Conservation (phyloP, 1,140 invertebrate genomes). For the Drosophila mayri region DNA sequence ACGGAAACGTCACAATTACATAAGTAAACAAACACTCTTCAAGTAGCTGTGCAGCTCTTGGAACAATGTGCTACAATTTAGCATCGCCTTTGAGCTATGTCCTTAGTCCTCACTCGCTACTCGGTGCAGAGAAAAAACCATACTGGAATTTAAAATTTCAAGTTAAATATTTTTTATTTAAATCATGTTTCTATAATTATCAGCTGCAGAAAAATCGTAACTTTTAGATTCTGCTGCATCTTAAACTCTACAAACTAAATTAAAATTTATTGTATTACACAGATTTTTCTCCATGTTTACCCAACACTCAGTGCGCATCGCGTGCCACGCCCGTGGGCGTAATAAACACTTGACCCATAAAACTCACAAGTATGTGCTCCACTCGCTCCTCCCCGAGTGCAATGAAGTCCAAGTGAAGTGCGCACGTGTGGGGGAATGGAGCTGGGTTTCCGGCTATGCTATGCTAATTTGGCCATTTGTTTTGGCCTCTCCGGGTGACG, state of each 20-base stretch:
- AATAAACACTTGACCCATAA: conserved; percentile 83
- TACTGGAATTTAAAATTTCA: neutral
- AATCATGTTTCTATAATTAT: neutral
- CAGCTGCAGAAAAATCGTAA: neutral
- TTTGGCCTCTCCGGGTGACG: conserved; percentile 33
- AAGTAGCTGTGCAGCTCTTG: conserved; percentile 21
- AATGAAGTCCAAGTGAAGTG: conserved; percentile 81
- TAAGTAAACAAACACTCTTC: conserved; percentile 78
- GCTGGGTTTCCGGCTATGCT: conserved; percentile 5
- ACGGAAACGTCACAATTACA: conserved; percentile 73
- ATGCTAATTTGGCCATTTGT: conserved; percentile 80
- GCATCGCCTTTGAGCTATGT: conserved; percentile 54
- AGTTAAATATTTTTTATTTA: neutral
- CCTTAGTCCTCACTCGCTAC: neutral
- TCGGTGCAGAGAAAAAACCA: neutral
- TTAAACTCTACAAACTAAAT: neutral
- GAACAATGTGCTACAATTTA: conserved; percentile 80
- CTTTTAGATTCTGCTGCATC: too few relatives aligned
- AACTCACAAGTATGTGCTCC: conserved; percentile 71
- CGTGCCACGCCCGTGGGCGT: conserved; percentile 72
- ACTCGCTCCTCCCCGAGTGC: conserved; percentile 62
- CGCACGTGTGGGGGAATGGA: conserved; percentile 56
- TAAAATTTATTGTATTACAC: neutral
- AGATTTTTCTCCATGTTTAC: conserved; percentile 3
- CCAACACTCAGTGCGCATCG: conserved; percentile 10